A percentile compares a stretch with the other conserved stretches of the same genome.
phyloP scores from a whole-genome alignment of 1,140 invertebrate species.

The Glomeris maerens region DNA sequence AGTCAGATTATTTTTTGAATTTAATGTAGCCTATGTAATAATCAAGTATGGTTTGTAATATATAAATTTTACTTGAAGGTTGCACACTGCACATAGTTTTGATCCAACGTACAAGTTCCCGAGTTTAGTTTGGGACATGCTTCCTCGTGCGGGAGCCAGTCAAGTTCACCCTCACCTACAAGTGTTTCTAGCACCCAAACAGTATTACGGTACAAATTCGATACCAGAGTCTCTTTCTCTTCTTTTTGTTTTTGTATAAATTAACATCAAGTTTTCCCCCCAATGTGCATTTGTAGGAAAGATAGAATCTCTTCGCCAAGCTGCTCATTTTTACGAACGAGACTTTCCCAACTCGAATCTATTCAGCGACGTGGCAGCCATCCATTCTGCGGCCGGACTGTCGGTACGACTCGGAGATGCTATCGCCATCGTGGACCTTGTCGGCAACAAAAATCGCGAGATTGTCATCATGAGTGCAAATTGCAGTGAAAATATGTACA shows the following conservation, averaged over 20 bases:
- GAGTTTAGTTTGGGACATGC: constrained; percentile 33
- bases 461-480: constrained; percentile 29
- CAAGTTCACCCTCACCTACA: constrained; percentile 40
- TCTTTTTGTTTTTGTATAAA: neutral
- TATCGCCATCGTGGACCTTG: constrained; percentile 30
- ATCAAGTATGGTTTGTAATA: too few species aligned
- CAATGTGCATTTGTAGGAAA: neutral
- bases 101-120: constrained; percentile 25
- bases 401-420: constrained; percentile 25
- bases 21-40: too few species aligned
- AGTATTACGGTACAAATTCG: constrained; percentile 29
- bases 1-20: too few species aligned
- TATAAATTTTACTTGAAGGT: constrained; percentile 19
- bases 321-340: constrained; percentile 25
- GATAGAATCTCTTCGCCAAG: constrained; percentile 26
- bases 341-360: constrained; percentile 23
- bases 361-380: constrained; percentile 29
- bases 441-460: constrained; percentile 34
- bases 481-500: constrained; percentile 28
- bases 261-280: neutral
- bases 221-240: neutral
- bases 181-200: constrained; percentile 26
- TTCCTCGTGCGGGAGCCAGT: constrained; percentile 36
- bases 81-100: constrained; percentile 19
- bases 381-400: constrained; percentile 32